Evolutionary conservation across 2,888 invertebrate species (phyloP), one percentile per base, ranked within the genome.

Genomic region (Xanthostigma xanthostigma): DNA sequence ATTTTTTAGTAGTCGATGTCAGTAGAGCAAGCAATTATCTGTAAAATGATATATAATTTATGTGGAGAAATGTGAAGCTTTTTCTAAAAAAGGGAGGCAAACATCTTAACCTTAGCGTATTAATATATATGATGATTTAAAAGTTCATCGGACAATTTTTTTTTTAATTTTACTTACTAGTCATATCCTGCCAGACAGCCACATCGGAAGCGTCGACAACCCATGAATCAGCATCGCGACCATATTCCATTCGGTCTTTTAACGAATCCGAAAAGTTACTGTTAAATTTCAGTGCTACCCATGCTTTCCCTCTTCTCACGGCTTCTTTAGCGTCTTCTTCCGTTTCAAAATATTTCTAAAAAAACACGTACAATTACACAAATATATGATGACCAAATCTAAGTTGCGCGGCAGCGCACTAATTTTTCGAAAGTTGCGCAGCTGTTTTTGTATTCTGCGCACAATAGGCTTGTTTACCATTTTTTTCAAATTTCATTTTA

Each of bases 131-230:
- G n/a, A n/a, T n/a, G n/a, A n/a, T n/a, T n/a, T n/a, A 17, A 17
- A 17, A 17, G 17, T 17, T 17, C 17, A 17, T 17, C 3, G 11
- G 33, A 13, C 11, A 3, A 8, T 17, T 42, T 14, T 17, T 4
- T 17, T 42, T 42, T 42, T 37, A 43, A 27, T 17, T 17, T 17
- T 37, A 65, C 75, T 72, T 66, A 92, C 92, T 92, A 55, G 90
- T 85, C 71, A 88, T 84, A 58, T 92, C 92, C 71, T 89, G 74
- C 56, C 77, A 76, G 0, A 90, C 76, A 49, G 73, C 69, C 51
- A 92, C 74, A 6, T 81, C 79, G 0, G 89, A 81, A 45, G 68
- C 68, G 27, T 72, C 66, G 1, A 88, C 58, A 4, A 77, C 76
- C 51, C 67, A 72, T n/a, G 72, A 64, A 34, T 74, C 73, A 0